phyloP scores from a whole-genome alignment of 2,888 invertebrate genomes.

The Mythimna ferrago region DNA sequence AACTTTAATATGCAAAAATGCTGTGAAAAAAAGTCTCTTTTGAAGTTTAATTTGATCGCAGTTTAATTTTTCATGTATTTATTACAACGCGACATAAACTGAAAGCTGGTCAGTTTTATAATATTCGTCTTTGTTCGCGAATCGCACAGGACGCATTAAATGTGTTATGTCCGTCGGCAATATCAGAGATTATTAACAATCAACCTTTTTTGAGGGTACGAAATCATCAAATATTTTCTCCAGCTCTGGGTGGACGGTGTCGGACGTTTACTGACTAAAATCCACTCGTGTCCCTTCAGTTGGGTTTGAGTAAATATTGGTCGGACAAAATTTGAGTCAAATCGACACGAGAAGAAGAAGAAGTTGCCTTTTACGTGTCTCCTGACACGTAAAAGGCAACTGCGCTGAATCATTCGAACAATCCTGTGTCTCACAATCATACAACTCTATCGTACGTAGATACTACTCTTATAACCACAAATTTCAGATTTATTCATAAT shows the following conservation, averaged over 20 bases:
- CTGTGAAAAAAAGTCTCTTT: conserved; percentile 12
- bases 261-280: too few relatives aligned
- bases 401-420: too few relatives aligned
- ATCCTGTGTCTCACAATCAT: too few relatives aligned
- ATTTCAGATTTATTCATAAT: neutral
- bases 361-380: too few relatives aligned
- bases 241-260: too few relatives aligned
- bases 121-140: neutral
- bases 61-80: conserved; percentile 6
- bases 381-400: too few relatives aligned
- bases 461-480: neutral
- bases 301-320: too few relatives aligned
- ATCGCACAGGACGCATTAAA: neutral
- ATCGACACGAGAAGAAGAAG: too few relatives aligned
- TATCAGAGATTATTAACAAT: neutral
- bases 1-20: conserved; percentile 8
- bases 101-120: neutral
- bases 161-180: neutral
- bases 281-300: too few relatives aligned
- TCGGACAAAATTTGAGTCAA: too few relatives aligned
- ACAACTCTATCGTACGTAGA: neutral
- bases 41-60: conserved; percentile 10
- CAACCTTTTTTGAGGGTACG: too few relatives aligned
- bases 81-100: neutral
- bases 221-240: too few relatives aligned